Conservation (phyloP, 1,140 invertebrate genomes). For the Drosophila sp. region DNA sequence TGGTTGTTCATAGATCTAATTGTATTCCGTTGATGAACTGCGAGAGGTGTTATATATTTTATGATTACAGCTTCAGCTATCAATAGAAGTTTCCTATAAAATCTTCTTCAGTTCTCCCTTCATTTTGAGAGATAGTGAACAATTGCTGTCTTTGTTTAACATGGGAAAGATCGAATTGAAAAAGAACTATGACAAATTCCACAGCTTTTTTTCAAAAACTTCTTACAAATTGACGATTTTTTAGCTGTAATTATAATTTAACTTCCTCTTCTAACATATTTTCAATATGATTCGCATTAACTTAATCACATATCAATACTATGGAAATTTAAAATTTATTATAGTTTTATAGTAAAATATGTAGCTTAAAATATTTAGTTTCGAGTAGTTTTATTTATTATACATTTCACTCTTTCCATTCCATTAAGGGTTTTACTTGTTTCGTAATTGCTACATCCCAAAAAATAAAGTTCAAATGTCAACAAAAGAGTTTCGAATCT, state of each 20-base stretch:
- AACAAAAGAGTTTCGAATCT: constrained; percentile 30
- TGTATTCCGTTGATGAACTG: constrained; percentile 39
- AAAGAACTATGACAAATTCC: background rate
- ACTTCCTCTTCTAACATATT: too few species aligned
- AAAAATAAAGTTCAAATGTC: constrained; percentile 20
- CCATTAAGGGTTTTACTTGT: too few species aligned
- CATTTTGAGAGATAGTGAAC: background rate
- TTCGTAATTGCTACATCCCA: background rate
- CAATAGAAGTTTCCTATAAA: constrained; percentile 7
- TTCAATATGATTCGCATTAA: background rate
- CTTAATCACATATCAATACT: background rate
- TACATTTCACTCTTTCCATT: too few species aligned
- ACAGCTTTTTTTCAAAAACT: background rate
- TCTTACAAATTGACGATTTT: background rate
- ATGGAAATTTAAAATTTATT: too few species aligned
- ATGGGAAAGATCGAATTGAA: background rate
- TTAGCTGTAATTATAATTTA: background rate
- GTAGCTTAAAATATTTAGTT: too few species aligned
- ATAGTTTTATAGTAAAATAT: too few species aligned
- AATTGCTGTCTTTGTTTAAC: constrained; percentile 3
- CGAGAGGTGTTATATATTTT: constrained; percentile 63
- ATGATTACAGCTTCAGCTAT: constrained; percentile 41
- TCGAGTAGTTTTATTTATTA: too few species aligned
- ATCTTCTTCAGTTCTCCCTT: constrained; percentile 24
- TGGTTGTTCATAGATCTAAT: constrained; percentile 49